Base-by-base conservation (phyloP, 2,797 vertebrate species). In the Apodemus agrarius region DNA sequence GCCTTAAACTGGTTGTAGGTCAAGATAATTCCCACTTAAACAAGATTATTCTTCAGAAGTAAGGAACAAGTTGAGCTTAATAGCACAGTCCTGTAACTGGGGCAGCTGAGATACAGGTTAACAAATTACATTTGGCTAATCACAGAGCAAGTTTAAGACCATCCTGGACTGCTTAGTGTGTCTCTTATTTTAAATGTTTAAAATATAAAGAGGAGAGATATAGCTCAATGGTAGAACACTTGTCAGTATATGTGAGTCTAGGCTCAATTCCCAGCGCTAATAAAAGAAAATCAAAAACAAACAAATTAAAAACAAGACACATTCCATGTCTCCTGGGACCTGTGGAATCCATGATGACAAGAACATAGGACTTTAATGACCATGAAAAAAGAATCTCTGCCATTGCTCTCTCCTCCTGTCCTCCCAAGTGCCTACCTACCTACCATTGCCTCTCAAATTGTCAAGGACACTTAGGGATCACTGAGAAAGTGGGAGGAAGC, bases 11-110 rank as follows among this genome's bases (percentile, higher is more conserved):
- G 37, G 2, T 57, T 46, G 11, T 43, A 61, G 17, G 52, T 43
- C 37, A 75, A 43, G 3, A 57, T 57, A 54, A 31, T 19, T 29
- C 0, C 52, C 69, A 31, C 43, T 75, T 26, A 4, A 75, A 72
- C 17, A 74, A 43, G n/a, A 88, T 75, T 43, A 24, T 61, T 76
- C 72, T 76, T 76, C 69, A 75, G 72, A 89, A 43, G 26, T 89
- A 21, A 29, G 19, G 6, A 59, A 31, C 37, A 5, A 76, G 26
- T 0, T 31, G 17, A 4, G 6, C 19, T 52, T 69, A 69, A 14
- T 16, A 34, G 31, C 49, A 72, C 8, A 37, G n/a, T 52, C 26
- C 52, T 88, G 26, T 1, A 57, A 14, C 10, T 43, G 13, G 54
- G 69, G 26, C 31, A 11, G 10, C 7, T 75, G 16, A 9, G 46